phyloP scores from a whole-genome alignment of 2,797 vertebrate genomes.

The Anisognathus igniventris region DNA sequence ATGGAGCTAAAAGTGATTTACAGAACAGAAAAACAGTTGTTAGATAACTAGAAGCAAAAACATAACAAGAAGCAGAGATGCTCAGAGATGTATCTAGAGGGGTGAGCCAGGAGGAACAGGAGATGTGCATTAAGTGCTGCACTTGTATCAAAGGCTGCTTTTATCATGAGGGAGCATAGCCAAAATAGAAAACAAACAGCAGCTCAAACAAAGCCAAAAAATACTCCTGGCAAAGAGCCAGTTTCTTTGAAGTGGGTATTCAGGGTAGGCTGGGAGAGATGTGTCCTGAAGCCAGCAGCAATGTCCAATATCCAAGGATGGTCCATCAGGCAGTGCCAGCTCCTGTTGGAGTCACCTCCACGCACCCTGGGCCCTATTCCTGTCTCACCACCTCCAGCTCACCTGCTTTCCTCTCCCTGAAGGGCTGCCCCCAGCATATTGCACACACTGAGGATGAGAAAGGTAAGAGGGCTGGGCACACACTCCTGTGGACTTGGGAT shows the following conservation, averaged over 20 bases:
- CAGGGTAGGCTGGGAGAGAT: background rate
- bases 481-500: accelerated
- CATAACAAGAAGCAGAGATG: background rate
- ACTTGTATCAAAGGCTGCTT: background rate
- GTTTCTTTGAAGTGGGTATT: background rate
- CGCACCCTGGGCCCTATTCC: accelerated
- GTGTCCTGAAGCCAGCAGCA: background rate
- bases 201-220: background rate
- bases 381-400: background rate
- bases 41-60: background rate
- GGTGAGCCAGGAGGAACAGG: background rate
- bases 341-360: background rate
- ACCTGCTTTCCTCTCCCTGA: background rate
- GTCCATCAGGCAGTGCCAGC: background rate
- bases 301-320: accelerated
- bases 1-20: background rate
- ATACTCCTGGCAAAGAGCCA: background rate
- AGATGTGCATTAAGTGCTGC: background rate
- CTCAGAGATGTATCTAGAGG: background rate
- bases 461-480: accelerated
- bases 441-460: background rate
- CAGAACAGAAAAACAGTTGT: conserved; percentile 1
- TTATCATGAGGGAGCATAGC: background rate
- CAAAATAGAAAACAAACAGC: background rate
- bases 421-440: accelerated